phyloP scores from a whole-genome alignment of 1,140 invertebrate genomes.

The Aphaenogaster ashmeadi region DNA sequence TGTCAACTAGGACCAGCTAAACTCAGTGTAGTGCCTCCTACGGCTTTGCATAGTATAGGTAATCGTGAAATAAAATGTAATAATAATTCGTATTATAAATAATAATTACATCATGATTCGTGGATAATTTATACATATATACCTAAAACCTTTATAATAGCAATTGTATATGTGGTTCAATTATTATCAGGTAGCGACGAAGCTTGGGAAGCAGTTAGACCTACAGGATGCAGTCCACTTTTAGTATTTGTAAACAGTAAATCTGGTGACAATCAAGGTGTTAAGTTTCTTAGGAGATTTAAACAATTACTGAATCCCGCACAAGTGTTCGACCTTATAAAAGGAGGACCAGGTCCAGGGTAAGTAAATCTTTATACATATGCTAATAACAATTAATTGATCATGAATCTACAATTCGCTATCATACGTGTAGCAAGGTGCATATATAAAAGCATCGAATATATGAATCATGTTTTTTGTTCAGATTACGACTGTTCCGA shows the following conservation, averaged over 20 bases:
- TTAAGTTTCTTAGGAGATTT: slow-evolving; percentile 98
- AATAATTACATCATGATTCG: slow-evolving; percentile 16
- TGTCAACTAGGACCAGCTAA: slow-evolving; percentile 95
- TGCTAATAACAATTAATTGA: slow-evolving; percentile 19
- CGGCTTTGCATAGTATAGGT: slow-evolving; percentile 95
- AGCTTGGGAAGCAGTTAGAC: slow-evolving; percentile 95
- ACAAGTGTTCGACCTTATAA: slow-evolving; percentile 98
- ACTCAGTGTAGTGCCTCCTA: slow-evolving; percentile 97
- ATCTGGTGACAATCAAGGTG: slow-evolving; percentile 98
- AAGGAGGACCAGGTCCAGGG: slow-evolving; percentile 95
- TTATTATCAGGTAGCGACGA: slow-evolving; percentile 90
- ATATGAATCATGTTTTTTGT: slow-evolving; percentile 60
- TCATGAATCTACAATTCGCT: slow-evolving; percentile 9
- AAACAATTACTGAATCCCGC: slow-evolving; percentile 98
- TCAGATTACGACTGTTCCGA: slow-evolving; percentile 93
- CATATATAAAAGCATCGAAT: not conserved
- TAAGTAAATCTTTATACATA: slow-evolving; percentile 82
- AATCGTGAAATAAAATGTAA: slow-evolving; percentile 77
- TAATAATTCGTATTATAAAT: not conserved
- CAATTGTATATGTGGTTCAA: slow-evolving; percentile 7
- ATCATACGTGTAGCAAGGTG: not conserved
- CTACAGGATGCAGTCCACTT: slow-evolving; percentile 94
- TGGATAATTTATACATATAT: not conserved
- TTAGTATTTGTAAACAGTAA: slow-evolving; percentile 99
- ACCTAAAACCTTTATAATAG: not conserved